A percentile compares a stretch with the other conserved stretches of the same genome.
Evolutionary conservation across 2,888 invertebrate genomes (phyloP).

Genomic region (Lithodes maja): DNA sequence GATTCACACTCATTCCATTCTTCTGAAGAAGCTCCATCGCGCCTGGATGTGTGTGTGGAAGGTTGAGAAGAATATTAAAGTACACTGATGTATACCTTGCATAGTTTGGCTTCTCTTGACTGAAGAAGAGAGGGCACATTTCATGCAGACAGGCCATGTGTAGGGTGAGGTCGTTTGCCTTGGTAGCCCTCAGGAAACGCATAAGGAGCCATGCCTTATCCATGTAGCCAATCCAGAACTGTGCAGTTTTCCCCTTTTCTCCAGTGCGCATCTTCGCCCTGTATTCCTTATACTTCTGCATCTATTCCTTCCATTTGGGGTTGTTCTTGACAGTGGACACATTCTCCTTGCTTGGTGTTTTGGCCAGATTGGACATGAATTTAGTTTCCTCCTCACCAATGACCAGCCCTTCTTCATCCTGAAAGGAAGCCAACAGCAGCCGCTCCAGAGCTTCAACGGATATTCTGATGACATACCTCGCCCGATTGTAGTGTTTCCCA

Average conservation of each 20-base stretch:
- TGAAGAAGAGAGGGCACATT: conserved; percentile 8
- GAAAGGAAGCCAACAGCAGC: neutral
- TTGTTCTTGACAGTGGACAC: neutral
- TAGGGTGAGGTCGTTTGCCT: neutral
- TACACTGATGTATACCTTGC: neutral
- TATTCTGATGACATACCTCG: neutral
- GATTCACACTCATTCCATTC: conserved; percentile 20
- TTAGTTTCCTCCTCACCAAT: neutral
- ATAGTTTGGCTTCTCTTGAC: neutral
- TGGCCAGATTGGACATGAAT: neutral
- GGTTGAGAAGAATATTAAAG: neutral
- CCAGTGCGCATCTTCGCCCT: neutral
- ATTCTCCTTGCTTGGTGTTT: neutral
- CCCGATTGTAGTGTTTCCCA: conserved; percentile 10
- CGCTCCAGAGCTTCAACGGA: neutral
- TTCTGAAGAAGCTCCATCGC: conserved; percentile 3
- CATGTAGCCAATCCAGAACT: conserved; percentile 7
- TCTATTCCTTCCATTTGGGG: neutral
- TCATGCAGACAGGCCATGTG: neutral
- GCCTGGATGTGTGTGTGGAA: neutral
- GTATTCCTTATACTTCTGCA: neutral
- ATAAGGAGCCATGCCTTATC: neutral
- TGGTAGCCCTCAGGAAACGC: neutral
- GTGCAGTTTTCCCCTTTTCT: neutral
- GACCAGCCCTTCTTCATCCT: neutral